Base-by-base conservation (phyloP, 2,797 vertebrate genomes). In the Helicolenus hilgendorfi region DNA sequence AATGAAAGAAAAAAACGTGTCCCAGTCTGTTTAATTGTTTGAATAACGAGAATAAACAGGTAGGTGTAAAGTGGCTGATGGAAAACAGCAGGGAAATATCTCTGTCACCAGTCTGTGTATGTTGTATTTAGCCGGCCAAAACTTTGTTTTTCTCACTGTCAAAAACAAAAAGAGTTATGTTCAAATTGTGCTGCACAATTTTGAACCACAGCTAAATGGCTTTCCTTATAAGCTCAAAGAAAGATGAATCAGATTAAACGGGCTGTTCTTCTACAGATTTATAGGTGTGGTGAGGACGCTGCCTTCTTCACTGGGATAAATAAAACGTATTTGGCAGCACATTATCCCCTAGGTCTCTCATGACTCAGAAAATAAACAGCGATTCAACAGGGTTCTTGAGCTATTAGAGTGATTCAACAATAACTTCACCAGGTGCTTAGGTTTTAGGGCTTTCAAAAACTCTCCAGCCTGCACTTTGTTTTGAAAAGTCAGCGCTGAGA, bases 171-270 rank as follows among this genome's bases (percentile, higher is more conserved):
- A 22, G 26, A 26, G 9, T 82, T 22, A 22, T 35, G 41, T 20
- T 45, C 4, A 78, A 8, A 75, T 33, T 49, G 13, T 24, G 14
- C 24, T 33, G 5, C 24, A 70, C 7, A 26, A 9, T 70, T 13
- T 76, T 24, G 7, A 27, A 58, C 7, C 18, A 24, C 22, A 60
- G 3, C 55, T 14, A 22, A 63, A 55, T 26, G 7, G 14, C 56
- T 83, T 69, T 72, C 35, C 71, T 83, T 15, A 77, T 71, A 59
- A 91, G 69, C 59, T 49, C 67, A 80, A 56, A 65, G 36, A 31
- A 4, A 49, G 56, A 64, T 79, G 0, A 77, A 38, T 35, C 35
- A 18, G 6, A 64, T 33, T 11, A 55, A 26, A n/a, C 0, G 2
- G 38, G 15, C 18, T 81, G 55, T 53, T 79, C 60, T 29, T 33